phyloP scores from a whole-genome alignment of 1,140 invertebrate species.

The Drosophila mauritiana region DNA sequence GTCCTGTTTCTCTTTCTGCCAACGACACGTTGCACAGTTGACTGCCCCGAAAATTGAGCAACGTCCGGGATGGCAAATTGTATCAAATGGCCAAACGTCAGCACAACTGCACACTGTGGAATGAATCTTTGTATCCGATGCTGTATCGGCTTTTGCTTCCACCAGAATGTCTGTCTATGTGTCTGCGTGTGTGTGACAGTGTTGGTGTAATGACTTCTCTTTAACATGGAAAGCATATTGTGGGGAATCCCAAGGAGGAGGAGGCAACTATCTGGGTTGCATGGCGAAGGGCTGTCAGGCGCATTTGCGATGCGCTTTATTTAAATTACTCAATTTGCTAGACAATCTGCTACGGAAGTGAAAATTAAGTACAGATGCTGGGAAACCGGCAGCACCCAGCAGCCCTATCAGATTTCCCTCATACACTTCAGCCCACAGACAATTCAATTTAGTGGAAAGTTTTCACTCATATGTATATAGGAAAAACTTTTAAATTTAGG shows the following conservation, averaged over 20 bases:
- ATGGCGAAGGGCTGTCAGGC: constrained; percentile 28
- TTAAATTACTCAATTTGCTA: constrained; percentile 72
- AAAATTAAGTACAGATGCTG: constrained; percentile 61
- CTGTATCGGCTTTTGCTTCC: constrained; percentile 7
- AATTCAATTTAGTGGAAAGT: constrained; percentile 58
- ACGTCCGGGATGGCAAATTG: constrained; percentile 60
- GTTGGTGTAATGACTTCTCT: constrained; percentile 36
- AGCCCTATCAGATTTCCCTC: not conserved
- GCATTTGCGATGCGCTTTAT: constrained; percentile 58
- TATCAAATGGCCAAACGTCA: constrained; percentile 51
- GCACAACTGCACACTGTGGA: constrained; percentile 40
- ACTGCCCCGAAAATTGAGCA: constrained; percentile 53
- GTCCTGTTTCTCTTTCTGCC: constrained; percentile 10
- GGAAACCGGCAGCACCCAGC: not conserved
- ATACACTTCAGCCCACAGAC: constrained; percentile 7
- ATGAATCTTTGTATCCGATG: constrained; percentile 34
- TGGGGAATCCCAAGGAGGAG: constrained; percentile 31
- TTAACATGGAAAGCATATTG: constrained; percentile 34
- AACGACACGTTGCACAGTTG: constrained; percentile 46
- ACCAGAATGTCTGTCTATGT: not conserved
- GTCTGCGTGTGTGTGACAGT: not conserved
- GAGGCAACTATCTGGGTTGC: not conserved
- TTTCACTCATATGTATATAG: constrained; percentile 11
- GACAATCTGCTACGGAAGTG: constrained; percentile 51
- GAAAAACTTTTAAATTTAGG: constrained; percentile 54